Evolutionary conservation across 2,797 vertebrate genomes (phyloP).

Genomic region (Emys orbicularis): DNA sequence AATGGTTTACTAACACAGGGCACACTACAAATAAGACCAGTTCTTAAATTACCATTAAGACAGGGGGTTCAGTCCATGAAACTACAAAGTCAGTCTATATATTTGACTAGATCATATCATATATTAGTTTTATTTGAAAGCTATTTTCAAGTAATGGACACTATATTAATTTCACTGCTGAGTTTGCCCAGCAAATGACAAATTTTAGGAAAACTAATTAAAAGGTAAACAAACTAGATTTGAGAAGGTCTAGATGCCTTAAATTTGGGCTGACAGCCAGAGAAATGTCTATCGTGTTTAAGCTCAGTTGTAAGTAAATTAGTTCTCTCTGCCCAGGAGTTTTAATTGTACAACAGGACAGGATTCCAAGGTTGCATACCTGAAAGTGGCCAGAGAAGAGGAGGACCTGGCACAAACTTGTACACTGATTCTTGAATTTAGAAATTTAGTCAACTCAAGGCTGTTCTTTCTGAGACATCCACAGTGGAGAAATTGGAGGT

Average conservation of each 20-base stretch:
- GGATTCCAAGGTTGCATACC: not conserved
- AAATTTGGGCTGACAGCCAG: not conserved
- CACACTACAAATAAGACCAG: not conserved
- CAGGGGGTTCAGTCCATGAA: not conserved
- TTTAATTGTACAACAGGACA: not conserved
- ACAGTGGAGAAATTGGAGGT: not conserved
- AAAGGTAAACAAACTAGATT: not conserved
- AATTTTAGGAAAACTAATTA: not conserved
- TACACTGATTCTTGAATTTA: not conserved
- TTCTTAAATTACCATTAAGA: not conserved
- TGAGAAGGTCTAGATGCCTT: not conserved
- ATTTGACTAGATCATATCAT: not conserved
- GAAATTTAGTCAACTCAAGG: not conserved
- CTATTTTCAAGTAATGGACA: not conserved
- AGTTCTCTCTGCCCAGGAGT: not conserved
- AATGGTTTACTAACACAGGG: not conserved
- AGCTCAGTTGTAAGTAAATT: not conserved
- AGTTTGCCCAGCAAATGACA: not conserved
- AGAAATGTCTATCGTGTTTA: not conserved
- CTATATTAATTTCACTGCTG: not conserved
- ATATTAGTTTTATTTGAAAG: not conserved
- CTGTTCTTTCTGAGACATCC: too few relatives aligned
- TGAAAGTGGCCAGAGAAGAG: not conserved
- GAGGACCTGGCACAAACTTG: not conserved
- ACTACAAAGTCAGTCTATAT: not conserved